Base-by-base conservation (phyloP, 2,888 invertebrate genomes). In the Clusia tigrina region DNA sequence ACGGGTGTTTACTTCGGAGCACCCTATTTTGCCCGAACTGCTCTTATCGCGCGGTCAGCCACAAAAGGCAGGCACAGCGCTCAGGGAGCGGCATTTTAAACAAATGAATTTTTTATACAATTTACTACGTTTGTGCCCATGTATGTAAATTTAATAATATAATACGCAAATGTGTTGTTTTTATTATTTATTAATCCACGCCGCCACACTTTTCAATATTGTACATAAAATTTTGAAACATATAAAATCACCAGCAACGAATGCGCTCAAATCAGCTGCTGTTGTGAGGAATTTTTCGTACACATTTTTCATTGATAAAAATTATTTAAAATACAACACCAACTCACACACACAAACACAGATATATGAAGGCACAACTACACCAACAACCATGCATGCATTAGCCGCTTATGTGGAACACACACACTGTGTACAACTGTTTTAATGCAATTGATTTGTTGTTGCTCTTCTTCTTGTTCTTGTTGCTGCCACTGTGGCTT, bases 261-360 rank as follows among this genome's bases (percentile, higher is more conserved):
- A 55, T 37, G 2, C 32, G 20, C 25, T 3, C 10, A 23, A 23
- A n/a, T 23, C 25, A 53, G 38, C 52, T 22, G 48, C 61, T 55
- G 52, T 18, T 60, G 55, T 24, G 25, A 56, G 52, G 51, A 32
- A 32, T 32, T 32, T 32, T 32, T 32, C 32, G 32, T 56, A 37
- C 53, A 54, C 24, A 15, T 37, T 46, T 57, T 62, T 58, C 62
- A 62, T 62, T 62, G 62, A 62, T 62, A 62, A 62, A 62, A 62
- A 24, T n/a, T 62, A 62, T 54, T 48, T 54, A 62, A 23, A 25
- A 32, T 20, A 26, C 54, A 48, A 57, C 54, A 6, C 32, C n/a
- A 20, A 25, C 48, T 25, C 54, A 48, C 54, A 17, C 53, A 38
- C 20, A 24, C 37, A 59, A 15, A 58, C 32, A 5, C 59, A 18